Conservation (phyloP, 2,113 vertebrate genomes). For the Pseudorhombus dupliciocellatus region DNA sequence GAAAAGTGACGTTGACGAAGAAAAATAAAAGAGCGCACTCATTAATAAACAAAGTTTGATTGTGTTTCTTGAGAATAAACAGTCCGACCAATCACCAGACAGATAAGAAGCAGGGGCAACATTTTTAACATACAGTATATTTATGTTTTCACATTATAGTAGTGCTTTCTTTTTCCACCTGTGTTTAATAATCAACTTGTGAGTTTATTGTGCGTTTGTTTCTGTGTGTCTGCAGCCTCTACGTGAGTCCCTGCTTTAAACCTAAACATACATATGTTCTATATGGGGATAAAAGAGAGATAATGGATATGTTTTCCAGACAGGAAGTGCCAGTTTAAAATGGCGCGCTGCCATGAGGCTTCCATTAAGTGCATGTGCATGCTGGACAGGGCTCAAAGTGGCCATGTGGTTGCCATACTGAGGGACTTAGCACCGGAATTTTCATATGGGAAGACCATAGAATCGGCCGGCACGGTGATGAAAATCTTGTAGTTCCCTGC, state of each 20-base stretch:
- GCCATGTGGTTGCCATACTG: slow-evolving; percentile 64
- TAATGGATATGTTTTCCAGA: slow-evolving; percentile 27
- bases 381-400: slow-evolving; percentile 32
- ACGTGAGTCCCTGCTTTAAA: not conserved
- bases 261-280: not conserved
- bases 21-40: not conserved
- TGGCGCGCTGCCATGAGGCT: slow-evolving; percentile 39
- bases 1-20: no score
- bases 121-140: no score
- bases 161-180: no score
- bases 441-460: slow-evolving; percentile 33
- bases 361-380: slow-evolving; percentile 41
- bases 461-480: slow-evolving; percentile 13
- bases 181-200: no score
- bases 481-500: slow-evolving; percentile 23
- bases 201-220: not conserved
- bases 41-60: not conserved
- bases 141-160: no score
- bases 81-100: no score
- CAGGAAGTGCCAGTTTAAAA: slow-evolving; percentile 34
- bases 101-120: no score
- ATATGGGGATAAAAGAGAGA: slow-evolving; percentile 24
- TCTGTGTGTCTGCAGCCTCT: not conserved
- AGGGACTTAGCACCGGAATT: slow-evolving; percentile 28
- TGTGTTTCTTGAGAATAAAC: no score